Evolutionary conservation across 2,113 vertebrate genomes (phyloP).

Genomic region (Larimichthys polyactis): DNA sequence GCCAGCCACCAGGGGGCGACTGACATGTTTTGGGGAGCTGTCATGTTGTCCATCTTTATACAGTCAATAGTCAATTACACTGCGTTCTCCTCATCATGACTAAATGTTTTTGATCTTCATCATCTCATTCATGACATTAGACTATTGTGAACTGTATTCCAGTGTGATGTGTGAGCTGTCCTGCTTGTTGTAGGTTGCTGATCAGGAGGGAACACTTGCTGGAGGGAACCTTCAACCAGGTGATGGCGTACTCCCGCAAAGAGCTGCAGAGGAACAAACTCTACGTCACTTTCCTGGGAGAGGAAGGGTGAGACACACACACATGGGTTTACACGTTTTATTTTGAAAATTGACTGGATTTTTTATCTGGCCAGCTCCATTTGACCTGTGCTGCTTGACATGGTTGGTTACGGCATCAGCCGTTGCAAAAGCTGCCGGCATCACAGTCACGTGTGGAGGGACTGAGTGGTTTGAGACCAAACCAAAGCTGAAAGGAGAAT

Average conservation of each 20-base stretch:
- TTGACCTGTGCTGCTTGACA: no score
- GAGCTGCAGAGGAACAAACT: conserved; percentile 99
- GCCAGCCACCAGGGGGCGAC: no score
- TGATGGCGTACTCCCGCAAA: conserved; percentile 98
- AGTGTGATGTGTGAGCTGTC: neutral
- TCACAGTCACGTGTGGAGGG: no score
- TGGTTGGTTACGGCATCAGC: no score
- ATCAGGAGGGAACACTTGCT: conserved; percentile 95
- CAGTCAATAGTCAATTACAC: neutral
- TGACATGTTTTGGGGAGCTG: no score
- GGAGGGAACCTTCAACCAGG: conserved; percentile 98
- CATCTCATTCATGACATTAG: neutral
- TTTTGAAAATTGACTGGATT: no score
- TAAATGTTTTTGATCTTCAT: neutral
- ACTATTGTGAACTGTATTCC: neutral
- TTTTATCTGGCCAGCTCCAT: no score
- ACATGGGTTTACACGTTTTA: no score
- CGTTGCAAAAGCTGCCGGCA: no score
- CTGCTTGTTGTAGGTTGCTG: conserved; percentile 86
- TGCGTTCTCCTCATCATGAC: neutral
- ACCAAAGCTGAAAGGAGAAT: no score
- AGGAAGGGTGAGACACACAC: conserved; percentile 90
- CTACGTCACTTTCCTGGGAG: conserved; percentile 95
- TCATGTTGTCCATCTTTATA: no score
- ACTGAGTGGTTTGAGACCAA: no score